Evolutionary conservation across 2,113 vertebrate species (phyloP).

Genomic region (Balaeniceps rex): DNA sequence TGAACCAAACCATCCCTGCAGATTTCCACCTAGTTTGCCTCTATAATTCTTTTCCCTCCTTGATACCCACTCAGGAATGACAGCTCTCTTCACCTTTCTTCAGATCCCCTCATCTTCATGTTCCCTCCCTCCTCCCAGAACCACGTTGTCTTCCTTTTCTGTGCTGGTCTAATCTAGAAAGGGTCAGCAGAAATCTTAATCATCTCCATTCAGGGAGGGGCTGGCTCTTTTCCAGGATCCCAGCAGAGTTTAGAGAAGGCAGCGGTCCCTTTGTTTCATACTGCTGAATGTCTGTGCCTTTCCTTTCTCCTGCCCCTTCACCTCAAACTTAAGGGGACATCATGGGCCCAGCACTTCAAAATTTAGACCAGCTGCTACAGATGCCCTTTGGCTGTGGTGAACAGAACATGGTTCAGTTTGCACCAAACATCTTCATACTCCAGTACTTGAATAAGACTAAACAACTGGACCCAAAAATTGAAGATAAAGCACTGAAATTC

Average conservation of each 20-base stretch:
- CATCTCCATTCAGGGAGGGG: neutral
- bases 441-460: slow-evolving; percentile 78
- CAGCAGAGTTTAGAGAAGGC: neutral
- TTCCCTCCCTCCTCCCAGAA: neutral
- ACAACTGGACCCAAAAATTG: slow-evolving; percentile 68
- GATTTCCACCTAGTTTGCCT: neutral
- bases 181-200: neutral
- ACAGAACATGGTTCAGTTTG: slow-evolving; percentile 87
- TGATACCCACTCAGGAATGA: neutral
- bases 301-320: neutral
- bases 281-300: neutral
- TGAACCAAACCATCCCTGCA: neutral
- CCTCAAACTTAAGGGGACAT: slow-evolving; percentile 77
- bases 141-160: neutral
- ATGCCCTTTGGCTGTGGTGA: slow-evolving; percentile 83
- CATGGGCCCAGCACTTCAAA: slow-evolving; percentile 80
- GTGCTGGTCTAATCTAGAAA: neutral
- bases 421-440: slow-evolving; percentile 85
- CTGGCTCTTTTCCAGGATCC: neutral
- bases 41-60: neutral
- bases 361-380: slow-evolving; percentile 74
- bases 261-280: neutral
- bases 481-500: slow-evolving; percentile 61
- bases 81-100: neutral
- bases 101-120: neutral